Conservation (phyloP, 2,888 invertebrate genomes). For the Melikaiella ostensackeni region DNA sequence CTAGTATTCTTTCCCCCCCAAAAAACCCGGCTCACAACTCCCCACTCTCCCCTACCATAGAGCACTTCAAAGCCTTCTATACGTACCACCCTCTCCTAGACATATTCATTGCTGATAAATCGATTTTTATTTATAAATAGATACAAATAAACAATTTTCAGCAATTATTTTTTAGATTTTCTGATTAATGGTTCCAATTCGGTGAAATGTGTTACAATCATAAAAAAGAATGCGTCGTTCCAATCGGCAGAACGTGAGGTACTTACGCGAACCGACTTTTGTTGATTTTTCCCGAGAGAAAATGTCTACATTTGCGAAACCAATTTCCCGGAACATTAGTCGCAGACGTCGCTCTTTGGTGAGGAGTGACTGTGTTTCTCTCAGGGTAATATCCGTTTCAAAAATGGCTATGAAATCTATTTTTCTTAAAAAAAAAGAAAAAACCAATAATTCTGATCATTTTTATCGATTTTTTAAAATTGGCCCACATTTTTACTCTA, state of each 20-base stretch:
- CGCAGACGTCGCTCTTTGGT: slow-evolving; percentile 64
- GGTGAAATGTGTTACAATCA: slow-evolving; percentile 9
- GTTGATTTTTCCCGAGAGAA: slow-evolving; percentile 70
- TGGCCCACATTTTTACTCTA: not conserved
- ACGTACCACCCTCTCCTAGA: too few species aligned
- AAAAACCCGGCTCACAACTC: too few species aligned
- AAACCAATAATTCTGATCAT: too few species aligned
- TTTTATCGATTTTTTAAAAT: not conserved
- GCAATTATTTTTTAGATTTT: not conserved
- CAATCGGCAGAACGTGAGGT: slow-evolving; percentile 68
- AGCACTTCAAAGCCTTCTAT: too few species aligned
- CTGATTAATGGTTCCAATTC: not conserved
- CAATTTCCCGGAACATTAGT: slow-evolving; percentile 76
- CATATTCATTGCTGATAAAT: too few species aligned
- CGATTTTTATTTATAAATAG: too few species aligned
- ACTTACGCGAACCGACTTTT: slow-evolving; percentile 62
- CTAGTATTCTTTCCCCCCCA: too few species aligned
- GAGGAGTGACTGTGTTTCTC: slow-evolving; percentile 50
- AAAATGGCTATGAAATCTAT: not conserved
- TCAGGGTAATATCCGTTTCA: not conserved
- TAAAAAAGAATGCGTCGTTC: slow-evolving; percentile 40
- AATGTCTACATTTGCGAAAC: slow-evolving; percentile 69
- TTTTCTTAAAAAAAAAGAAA: not conserved
- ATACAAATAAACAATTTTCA: too few species aligned
- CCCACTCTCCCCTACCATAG: too few species aligned